phyloP scores from a whole-genome alignment of 2,888 invertebrate genomes.

The Plutella xylostella region DNA sequence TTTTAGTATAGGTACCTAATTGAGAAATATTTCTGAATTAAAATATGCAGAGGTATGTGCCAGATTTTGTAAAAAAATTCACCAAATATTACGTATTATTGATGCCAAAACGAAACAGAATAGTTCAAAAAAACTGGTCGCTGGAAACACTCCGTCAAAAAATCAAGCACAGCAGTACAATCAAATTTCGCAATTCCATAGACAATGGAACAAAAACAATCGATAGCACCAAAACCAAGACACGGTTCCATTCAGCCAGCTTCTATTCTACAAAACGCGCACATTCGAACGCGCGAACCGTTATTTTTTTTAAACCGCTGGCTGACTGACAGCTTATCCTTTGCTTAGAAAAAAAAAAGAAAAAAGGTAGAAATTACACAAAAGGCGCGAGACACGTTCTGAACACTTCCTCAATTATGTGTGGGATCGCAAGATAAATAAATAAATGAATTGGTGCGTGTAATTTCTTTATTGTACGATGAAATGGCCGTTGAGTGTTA shows the following conservation, averaged over 20 bases:
- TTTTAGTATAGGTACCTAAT: too few species aligned
- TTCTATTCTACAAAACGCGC: not conserved
- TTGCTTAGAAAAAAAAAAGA: slow-evolving; percentile 25
- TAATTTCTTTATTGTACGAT: slow-evolving; percentile 14
- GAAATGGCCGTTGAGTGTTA: not conserved
- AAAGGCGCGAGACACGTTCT: slow-evolving; percentile 23
- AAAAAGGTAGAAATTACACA: slow-evolving; percentile 30
- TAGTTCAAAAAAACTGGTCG: too few species aligned
- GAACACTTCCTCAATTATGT: slow-evolving; percentile 60
- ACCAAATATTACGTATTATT: too few species aligned
- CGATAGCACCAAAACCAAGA: slow-evolving; percentile 1
- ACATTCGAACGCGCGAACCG: too few species aligned
- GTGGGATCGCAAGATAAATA: slow-evolving; percentile 38
- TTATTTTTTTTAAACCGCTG: slow-evolving; percentile 11
- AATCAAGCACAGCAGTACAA: too few species aligned
- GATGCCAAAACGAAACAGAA: too few species aligned
- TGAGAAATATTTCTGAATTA: too few species aligned
- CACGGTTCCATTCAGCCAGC: too few species aligned
- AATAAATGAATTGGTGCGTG: slow-evolving; percentile 27
- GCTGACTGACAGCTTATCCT: slow-evolving; percentile 21
- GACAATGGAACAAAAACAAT: slow-evolving; percentile 2
- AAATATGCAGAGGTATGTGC: too few species aligned
- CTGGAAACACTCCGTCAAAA: too few species aligned
- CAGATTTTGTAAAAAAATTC: too few species aligned
- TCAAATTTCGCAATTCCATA: not conserved